Base-by-base conservation (phyloP, 1,140 invertebrate genomes). In the Pseudomyrmex dendroicus region DNA sequence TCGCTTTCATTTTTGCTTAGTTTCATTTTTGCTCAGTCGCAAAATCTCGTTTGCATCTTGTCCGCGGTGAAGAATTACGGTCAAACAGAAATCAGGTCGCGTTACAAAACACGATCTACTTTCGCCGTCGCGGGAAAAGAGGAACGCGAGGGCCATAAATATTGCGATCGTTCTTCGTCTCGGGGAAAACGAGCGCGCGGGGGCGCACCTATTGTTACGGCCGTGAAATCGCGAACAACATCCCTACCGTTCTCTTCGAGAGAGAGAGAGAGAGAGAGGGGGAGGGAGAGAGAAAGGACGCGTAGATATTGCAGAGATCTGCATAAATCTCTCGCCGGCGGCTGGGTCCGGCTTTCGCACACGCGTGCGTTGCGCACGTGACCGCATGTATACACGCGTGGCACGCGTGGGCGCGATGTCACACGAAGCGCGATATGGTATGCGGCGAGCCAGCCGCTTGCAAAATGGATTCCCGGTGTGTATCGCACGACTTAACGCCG, bases 131-230 rank as follows among this genome's bases (percentile, higher is more conserved):
- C 56, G 73, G 54, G 50, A 80, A 52, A 35, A 68, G 46, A 74
- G 74, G 35, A 35, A 84, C 74, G 20, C 54, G 48, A 13, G 17
- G 25, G 3, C 22, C 12, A 70, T 72, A 50, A 63, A 85, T 74
- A 66, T 59, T 52, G 52, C 73, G 66, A 84, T 80, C 68, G 85
- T 63, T 73, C 57, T 17, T 86, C 83, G 62, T 70, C 85, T 48
- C 68, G 78, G 62, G 73, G 22, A 68, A 77, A 84, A 48, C 83
- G 62, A 54, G 68, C 52, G 15, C 54, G 77, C 63, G 63, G 62
- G 56, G 61, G 54, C 54, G 56, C 57, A 50, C n/a, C 52, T 50
- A 67, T 70, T 68, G 74, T 82, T 80, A 84, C 84, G 84, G 17
- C 74, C 83, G 62, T 85, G 77, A 82, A 86, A 85, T 86, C 76